Conservation (phyloP, 2,113 vertebrate species). For the Amblyopsis rosae region DNA sequence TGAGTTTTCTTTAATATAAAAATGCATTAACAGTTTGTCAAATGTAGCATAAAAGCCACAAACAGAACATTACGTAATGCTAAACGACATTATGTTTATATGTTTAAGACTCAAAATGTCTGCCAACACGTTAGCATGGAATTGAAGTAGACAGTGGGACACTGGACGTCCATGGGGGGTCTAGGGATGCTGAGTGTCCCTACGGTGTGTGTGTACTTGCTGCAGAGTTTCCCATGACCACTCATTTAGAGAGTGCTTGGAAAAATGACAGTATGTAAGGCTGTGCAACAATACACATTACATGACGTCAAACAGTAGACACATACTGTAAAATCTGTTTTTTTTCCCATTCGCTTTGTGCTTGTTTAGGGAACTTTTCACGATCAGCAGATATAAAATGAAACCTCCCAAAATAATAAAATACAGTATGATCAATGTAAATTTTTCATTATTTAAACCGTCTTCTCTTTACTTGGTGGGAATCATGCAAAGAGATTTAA, state of each 20-base stretch:
- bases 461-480: too few species aligned
- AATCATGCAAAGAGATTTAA: too few species aligned
- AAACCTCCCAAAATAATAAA: background rate
- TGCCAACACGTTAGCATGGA: slow-evolving; percentile 52
- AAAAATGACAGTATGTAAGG: slow-evolving; percentile 47
- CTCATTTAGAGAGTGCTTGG: slow-evolving; percentile 47
- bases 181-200: slow-evolving; percentile 47
- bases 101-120: slow-evolving; percentile 7
- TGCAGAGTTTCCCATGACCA: slow-evolving; percentile 73
- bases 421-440: too few species aligned
- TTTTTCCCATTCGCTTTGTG: background rate
- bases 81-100: too few species aligned
- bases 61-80: too few species aligned
- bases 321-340: slow-evolving; percentile 18
- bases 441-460: too few species aligned
- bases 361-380: slow-evolving; percentile 20
- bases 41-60: too few species aligned
- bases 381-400: background rate
- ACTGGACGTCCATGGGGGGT: slow-evolving; percentile 56
- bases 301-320: slow-evolving; percentile 16
- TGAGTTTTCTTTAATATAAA: too few species aligned
- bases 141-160: slow-evolving; percentile 60
- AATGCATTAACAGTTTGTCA: too few species aligned
- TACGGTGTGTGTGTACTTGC: slow-evolving; percentile 39
- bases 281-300: slow-evolving; percentile 40